Base-by-base conservation (phyloP, 2,113 vertebrate species). In the Ceyx cyanopectus region DNA sequence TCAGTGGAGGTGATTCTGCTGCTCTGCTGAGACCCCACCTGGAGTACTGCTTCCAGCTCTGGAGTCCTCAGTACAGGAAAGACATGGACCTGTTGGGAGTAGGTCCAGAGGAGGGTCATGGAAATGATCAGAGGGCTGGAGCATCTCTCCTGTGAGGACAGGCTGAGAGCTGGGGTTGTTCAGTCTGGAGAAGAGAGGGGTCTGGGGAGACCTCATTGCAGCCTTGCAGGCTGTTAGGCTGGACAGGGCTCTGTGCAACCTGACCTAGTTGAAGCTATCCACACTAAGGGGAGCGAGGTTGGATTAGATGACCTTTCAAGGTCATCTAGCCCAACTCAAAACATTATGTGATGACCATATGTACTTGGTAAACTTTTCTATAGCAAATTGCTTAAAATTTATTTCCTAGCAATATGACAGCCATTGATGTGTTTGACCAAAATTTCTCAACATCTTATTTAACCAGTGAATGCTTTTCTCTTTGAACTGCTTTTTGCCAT, bases 181-280 rank as follows among this genome's bases (percentile, higher is more conserved):
- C 4, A 77, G 30, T 21, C 21, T 62, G 18, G 18, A 62, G 40
- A 68, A 45, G 10, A 53, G 21, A 46, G n/a, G 27, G 32, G 12
- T 87, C 6, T 3, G 0, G 7, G 6, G 23, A 63, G 29, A 54
- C 14, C 40, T 70, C 18, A 40, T 1, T 18, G n/a, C 0, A 1
- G 26, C 37, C 37, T 37, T 37, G 37, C 37, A 37, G 37, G 37
- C 37, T 37, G 37, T 37, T 37, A 37, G 37, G 37, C 37, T 37
- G 19, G 40, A 48, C 1, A 0, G 27, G 40, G 22, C 54, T 48
- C 41, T 41, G 32, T 56, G 56, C 50, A 50, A 41, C 32, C 24
- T 56, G 24, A 18, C 24, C 23, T 23, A 26, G n/a, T 5, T 30
- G 40, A 62, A 56, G 19, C 62, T 61, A 21, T 22, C 41, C 41